Evolutionary conservation across 2,797 vertebrate genomes (phyloP).

Genomic region (Onychomys arenicola): DNA sequence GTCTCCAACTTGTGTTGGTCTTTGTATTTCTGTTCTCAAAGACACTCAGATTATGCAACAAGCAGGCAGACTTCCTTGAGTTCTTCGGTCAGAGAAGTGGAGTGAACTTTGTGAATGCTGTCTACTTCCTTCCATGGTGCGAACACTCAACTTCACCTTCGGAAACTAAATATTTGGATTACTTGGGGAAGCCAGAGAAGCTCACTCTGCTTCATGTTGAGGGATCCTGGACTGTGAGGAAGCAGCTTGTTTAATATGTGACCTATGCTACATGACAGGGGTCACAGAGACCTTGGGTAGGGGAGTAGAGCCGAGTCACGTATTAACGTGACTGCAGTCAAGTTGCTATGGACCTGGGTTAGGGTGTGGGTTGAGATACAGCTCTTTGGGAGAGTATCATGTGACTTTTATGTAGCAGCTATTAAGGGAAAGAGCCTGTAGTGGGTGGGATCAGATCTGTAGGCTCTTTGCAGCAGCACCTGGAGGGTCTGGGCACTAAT

Average conservation of each 20-base stretch:
- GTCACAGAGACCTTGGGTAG: not conserved
- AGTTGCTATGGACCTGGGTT: not conserved
- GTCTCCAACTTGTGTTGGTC: not conserved
- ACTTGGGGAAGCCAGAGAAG: not conserved
- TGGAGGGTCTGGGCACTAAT: not conserved
- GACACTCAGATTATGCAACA: not conserved
- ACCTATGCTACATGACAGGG: not conserved
- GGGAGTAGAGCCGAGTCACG: not conserved
- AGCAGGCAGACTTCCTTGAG: not conserved
- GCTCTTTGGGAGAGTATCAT: not conserved
- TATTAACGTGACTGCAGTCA: not conserved
- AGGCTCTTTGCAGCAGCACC: too few relatives aligned
- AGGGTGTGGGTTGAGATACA: not conserved
- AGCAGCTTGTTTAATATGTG: not conserved
- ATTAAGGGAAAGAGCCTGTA: not conserved
- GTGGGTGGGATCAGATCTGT: not conserved
- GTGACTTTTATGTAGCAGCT: not conserved
- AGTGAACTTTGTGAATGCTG: not conserved
- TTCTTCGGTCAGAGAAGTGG: not conserved
- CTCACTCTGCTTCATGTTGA: not conserved
- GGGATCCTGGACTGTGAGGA: not conserved
- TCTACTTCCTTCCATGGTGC: not conserved
- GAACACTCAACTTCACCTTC: constrained; percentile 14
- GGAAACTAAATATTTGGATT: not conserved
- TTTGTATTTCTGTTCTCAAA: not conserved